Percentiles rank a stretch among this genome's conserved stretches.
Conservation (phyloP, 2,797 vertebrate species). For the Gallinago nigripennis region DNA sequence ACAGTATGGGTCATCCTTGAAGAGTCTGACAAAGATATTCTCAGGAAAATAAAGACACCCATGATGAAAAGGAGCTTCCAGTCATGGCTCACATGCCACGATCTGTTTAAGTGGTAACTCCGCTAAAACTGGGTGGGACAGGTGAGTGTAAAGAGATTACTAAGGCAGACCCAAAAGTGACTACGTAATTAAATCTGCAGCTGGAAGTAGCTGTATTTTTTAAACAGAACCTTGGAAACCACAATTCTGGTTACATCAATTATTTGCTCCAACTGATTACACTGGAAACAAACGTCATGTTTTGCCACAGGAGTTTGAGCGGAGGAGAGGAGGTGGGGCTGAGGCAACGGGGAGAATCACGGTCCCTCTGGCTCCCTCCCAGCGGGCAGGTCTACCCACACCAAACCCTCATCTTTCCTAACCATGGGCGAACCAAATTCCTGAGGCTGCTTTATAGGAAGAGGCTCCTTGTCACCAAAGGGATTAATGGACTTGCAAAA, state of each 20-base stretch:
- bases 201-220: constrained; percentile 15
- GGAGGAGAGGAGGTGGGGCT: background rate
- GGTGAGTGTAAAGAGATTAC: background rate
- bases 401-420: background rate
- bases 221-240: constrained; percentile 20
- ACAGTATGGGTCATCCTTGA: background rate
- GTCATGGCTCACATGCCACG: background rate
- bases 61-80: constrained; percentile 4
- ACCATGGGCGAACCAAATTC: background rate
- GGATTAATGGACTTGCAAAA: background rate
- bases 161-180: background rate
- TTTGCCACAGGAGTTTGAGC: background rate
- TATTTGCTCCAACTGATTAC: background rate
- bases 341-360: background rate
- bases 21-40: background rate
- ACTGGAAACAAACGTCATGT: rapidly evolving
- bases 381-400: background rate
- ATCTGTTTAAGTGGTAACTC: constrained; percentile 10
- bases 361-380: background rate
- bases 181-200: background rate
- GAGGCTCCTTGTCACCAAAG: background rate
- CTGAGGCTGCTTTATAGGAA: background rate
- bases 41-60: constrained; percentile 14
- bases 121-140: constrained; percentile 42
- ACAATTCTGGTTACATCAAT: background rate